phyloP scores from a whole-genome alignment of 2,888 invertebrate genomes.

The Antheraea assamensis region DNA sequence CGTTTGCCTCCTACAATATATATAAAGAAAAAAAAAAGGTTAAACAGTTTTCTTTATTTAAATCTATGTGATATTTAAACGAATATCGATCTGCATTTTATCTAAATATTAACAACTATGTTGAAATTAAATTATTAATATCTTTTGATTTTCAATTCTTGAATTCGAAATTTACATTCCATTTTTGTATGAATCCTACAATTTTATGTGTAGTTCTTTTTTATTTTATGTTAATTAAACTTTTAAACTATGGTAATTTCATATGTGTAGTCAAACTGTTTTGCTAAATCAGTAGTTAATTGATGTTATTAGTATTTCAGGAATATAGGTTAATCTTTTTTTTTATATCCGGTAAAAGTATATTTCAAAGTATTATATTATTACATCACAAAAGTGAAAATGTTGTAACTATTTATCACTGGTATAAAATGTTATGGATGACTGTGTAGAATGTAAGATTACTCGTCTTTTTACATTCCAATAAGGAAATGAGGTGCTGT shows the following conservation, averaged over 20 bases:
- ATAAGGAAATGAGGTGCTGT: not conserved
- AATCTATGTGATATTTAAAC: too few relatives aligned
- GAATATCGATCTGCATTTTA: not conserved
- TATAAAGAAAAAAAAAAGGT: too few relatives aligned
- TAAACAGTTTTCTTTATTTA: not conserved
- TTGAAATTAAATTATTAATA: too few relatives aligned
- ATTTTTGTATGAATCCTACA: too few relatives aligned
- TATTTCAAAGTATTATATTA: not conserved
- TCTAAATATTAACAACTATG: too few relatives aligned
- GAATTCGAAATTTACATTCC: not conserved
- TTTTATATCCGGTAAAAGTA: not conserved
- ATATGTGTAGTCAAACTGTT: not conserved
- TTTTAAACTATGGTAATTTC: not conserved
- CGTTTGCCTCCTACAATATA: too few relatives aligned
- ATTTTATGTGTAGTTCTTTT: not conserved
- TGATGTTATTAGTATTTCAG: not conserved
- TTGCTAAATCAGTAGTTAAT: not conserved
- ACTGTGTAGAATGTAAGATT: not conserved
- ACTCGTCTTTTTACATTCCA: conserved; percentile 7
- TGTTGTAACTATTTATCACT: not conserved
- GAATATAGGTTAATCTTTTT: not conserved
- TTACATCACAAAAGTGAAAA: not conserved
- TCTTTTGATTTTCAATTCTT: not conserved
- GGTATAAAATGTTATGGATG: not conserved
- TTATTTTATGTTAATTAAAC: not conserved